phyloP scores from a whole-genome alignment of 1,140 invertebrate species.

The Cyclina sinensis region DNA sequence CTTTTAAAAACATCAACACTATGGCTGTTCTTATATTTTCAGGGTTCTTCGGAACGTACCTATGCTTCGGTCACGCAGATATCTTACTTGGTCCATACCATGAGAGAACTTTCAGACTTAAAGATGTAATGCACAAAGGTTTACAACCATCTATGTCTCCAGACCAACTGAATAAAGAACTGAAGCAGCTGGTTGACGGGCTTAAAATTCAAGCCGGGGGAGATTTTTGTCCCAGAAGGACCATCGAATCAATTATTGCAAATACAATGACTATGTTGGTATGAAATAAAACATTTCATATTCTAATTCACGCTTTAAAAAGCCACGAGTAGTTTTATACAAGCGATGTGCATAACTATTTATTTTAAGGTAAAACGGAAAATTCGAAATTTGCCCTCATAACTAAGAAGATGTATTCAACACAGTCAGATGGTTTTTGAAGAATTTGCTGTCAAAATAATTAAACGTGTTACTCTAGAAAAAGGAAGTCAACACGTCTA shows the following conservation, averaged over 20 bases:
- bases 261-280: slow-evolving; percentile 37
- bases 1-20: no score
- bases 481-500: no score
- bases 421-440: no score
- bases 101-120: slow-evolving; percentile 39
- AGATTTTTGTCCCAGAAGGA: slow-evolving; percentile 28
- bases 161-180: neutral
- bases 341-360: no score
- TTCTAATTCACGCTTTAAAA: neutral
- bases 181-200: neutral
- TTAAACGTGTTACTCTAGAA: no score
- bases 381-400: no score
- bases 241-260: slow-evolving; percentile 9
- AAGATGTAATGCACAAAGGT: slow-evolving; percentile 45
- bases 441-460: no score
- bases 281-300: neutral
- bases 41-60: slow-evolving; percentile 62
- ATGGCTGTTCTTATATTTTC: no score
- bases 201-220: neutral
- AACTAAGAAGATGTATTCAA: no score
- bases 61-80: slow-evolving; percentile 41
- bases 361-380: no score
- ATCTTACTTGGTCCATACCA: slow-evolving; percentile 44
- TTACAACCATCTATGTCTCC: slow-evolving; percentile 33
- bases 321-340: no score